These are phyloP conservation scores for Encarsia formosa DNA, from an alignment of 2,888 invertebrate species.

Conservation along the genomic window DNA sequence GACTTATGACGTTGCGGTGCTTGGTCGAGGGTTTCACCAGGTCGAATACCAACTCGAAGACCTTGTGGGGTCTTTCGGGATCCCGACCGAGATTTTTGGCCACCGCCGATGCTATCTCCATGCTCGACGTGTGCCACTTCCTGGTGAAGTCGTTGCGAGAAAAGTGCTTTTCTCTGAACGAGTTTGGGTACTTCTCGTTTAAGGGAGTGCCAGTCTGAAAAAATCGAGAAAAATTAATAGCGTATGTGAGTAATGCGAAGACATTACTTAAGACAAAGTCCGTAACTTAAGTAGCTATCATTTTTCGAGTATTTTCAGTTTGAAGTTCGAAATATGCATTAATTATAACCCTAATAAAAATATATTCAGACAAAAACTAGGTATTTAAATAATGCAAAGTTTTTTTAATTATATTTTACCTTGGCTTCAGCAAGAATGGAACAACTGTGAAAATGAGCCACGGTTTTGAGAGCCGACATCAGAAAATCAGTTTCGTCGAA, in stretches of 20 bases:
- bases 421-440: conserved; percentile 38
- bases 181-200: conserved; percentile 32
- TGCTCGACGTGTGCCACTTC: conserved; percentile 21
- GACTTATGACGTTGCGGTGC: conserved; percentile 53
- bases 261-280: no score
- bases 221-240: no score
- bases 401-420: not conserved
- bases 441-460: conserved; percentile 41
- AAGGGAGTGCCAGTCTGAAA: not conserved
- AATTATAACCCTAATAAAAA: no score
- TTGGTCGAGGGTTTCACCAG: conserved; percentile 20
- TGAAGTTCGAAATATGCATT: no score
- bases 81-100: conserved; percentile 30
- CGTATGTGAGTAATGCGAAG: no score
- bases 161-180: conserved; percentile 16
- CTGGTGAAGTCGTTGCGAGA: no score
- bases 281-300: no score
- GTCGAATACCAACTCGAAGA: conserved; percentile 14
- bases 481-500: conserved; percentile 31
- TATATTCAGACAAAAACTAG: no score
- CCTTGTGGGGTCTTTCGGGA: conserved; percentile 8
- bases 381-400: no score
- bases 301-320: no score
- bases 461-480: conserved; percentile 33
- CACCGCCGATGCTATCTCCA: conserved; percentile 14